These are phyloP conservation scores for Ptiloglossa arizonensis DNA, from an alignment of 1,140 invertebrate genomes.

Conservation along the genomic window DNA sequence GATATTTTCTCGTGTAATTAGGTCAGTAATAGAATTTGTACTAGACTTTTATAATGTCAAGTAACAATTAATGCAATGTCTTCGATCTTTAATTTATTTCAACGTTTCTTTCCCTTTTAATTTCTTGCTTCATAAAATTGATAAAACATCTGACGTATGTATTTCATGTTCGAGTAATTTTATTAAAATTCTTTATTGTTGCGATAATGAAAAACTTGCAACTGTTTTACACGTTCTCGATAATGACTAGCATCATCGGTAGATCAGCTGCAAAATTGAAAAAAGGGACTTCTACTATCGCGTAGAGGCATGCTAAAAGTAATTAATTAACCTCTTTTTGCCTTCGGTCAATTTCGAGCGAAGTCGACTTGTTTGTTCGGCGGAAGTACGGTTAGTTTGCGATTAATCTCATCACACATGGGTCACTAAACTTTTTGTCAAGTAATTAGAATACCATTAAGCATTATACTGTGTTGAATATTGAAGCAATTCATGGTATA, in stretches of 20 bases:
- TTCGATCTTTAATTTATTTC: too few relatives aligned
- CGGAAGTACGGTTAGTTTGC: slow-evolving; percentile 18
- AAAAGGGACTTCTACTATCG: not conserved
- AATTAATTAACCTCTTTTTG: slow-evolving; percentile 55
- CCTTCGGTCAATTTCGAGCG: slow-evolving; percentile 29
- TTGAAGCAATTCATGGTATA: not conserved
- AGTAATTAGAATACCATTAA: slow-evolving; percentile 33
- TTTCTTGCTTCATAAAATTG: too few relatives aligned
- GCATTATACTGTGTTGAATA: slow-evolving; percentile 1
- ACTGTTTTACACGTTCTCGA: not conserved
- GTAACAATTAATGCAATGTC: too few relatives aligned
- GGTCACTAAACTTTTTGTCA: slow-evolving; percentile 50
- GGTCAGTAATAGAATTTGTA: too few relatives aligned
- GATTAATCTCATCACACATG: slow-evolving; percentile 51
- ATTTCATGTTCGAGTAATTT: too few relatives aligned
- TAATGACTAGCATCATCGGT: slow-evolving; percentile 10
- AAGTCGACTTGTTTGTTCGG: slow-evolving; percentile 43
- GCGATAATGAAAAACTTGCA: not conserved
- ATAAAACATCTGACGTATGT: too few relatives aligned
- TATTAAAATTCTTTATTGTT: not conserved
- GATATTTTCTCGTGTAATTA: too few relatives aligned
- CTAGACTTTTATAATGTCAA: too few relatives aligned
- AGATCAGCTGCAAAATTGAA: slow-evolving; percentile 27
- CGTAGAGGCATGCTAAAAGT: slow-evolving; percentile 27
- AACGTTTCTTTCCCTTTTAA: too few relatives aligned